A percentile compares a stretch with the other conserved stretches of the same genome.
Conservation (phyloP, 2,113 vertebrate species). For the Emberiza fucata region DNA sequence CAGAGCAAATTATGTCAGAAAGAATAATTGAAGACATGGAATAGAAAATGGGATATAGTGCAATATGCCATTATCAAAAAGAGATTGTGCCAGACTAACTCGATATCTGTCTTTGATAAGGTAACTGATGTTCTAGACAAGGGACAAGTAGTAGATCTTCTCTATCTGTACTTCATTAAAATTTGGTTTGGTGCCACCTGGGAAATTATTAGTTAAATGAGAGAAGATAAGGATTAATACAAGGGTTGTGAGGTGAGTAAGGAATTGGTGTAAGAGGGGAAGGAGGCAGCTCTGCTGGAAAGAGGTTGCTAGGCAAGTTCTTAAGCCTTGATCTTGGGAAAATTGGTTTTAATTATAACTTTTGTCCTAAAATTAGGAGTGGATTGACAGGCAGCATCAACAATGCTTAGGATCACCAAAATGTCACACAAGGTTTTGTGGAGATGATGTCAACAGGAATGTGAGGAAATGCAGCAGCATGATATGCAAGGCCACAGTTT, state of each 20-base stretch:
- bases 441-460: background rate
- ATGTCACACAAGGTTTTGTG: background rate
- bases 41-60: conserved; percentile 62
- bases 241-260: background rate
- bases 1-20: conserved; percentile 62
- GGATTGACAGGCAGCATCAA: background rate
- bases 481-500: background rate
- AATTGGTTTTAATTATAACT: background rate
- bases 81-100: conserved; percentile 56
- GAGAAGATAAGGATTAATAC: conserved; percentile 11
- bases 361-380: background rate
- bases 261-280: background rate
- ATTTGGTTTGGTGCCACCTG: conserved; percentile 27
- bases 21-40: conserved; percentile 65
- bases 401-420: background rate
- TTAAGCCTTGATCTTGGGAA: background rate
- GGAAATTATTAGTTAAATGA: conserved; percentile 64
- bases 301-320: background rate
- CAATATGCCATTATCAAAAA: conserved; percentile 60
- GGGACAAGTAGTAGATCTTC: conserved; percentile 51
- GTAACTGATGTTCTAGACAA: conserved; percentile 64
- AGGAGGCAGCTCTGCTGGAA: background rate
- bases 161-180: conserved; percentile 57
- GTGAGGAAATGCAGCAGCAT: background rate
- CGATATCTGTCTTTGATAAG: conserved; percentile 64